Percentiles rank a stretch among this genome's conserved stretches.
These are phyloP conservation scores for Halcyon badia DNA, from an alignment of 2,797 vertebrate species.

Conservation along the genomic window DNA sequence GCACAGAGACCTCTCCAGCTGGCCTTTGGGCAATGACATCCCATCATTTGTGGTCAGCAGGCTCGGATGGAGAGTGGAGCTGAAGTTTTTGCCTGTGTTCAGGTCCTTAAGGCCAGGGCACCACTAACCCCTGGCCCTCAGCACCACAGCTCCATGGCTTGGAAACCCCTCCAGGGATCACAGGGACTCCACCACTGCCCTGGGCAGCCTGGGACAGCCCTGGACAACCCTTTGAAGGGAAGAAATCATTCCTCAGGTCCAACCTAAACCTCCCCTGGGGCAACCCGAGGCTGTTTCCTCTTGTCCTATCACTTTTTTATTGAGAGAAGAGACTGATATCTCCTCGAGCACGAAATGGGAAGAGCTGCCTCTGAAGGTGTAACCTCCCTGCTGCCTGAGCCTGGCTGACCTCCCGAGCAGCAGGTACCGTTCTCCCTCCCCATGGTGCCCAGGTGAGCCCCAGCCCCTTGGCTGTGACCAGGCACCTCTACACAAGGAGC, in stretches of 20 bases:
- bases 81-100: background rate
- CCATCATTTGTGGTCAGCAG: background rate
- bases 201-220: background rate
- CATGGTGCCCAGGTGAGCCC: background rate
- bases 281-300: background rate
- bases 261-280: background rate
- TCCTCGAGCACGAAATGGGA: rapidly evolving
- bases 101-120: background rate
- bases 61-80: background rate
- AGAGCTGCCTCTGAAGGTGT: rapidly evolving
- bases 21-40: background rate
- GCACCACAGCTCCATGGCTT: background rate
- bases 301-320: background rate
- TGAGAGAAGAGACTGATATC: background rate
- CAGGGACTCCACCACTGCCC: too few species aligned
- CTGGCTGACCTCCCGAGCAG: background rate
- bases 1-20: background rate
- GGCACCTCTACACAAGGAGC: background rate
- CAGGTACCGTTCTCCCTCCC: rapidly evolving
- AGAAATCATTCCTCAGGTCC: background rate
- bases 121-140: background rate
- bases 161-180: background rate
- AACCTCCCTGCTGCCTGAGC: background rate
- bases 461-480: rapidly evolving
- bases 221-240: too few species aligned